phyloP scores from a whole-genome alignment of 2,888 invertebrate species.

The Dermolepida albohirtum region DNA sequence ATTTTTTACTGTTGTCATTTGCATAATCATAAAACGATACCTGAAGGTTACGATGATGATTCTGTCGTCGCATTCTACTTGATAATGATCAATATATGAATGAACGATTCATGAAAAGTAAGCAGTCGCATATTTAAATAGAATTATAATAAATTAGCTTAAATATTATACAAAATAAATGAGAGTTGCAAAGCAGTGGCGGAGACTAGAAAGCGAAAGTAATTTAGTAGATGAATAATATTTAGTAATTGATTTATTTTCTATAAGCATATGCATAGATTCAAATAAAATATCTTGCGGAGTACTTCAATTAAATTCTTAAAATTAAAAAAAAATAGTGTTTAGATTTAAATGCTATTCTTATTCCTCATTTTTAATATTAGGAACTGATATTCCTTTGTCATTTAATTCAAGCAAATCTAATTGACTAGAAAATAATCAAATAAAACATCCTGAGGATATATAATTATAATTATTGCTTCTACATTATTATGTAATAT shows the following conservation, averaged over 20 bases:
- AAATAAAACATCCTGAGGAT: neutral
- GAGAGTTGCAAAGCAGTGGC: slow-evolving; percentile 33
- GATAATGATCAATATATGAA: slow-evolving; percentile 53
- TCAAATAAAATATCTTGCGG: too few relatives aligned
- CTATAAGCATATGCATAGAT: too few relatives aligned
- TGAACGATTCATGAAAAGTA: slow-evolving; percentile 54
- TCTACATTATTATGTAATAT: too few relatives aligned
- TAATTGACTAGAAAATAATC: too few relatives aligned
- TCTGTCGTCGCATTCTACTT: slow-evolving; percentile 33
- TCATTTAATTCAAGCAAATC: too few relatives aligned
- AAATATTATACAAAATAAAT: slow-evolving; percentile 50
- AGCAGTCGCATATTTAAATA: slow-evolving; percentile 54
- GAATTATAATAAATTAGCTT: slow-evolving; percentile 55
- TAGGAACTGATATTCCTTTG: too few relatives aligned
- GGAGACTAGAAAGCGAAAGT: neutral
- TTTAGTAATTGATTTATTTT: too few relatives aligned
- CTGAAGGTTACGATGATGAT: slow-evolving; percentile 43
- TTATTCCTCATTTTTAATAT: too few relatives aligned
- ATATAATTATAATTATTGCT: too few relatives aligned
- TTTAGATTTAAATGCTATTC: too few relatives aligned
- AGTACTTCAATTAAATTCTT: too few relatives aligned
- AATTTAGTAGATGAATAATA: neutral
- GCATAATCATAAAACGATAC: slow-evolving; percentile 46
- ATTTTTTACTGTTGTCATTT: slow-evolving; percentile 32
- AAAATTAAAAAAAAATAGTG: too few relatives aligned